These are phyloP conservation scores for Dreissena polymorpha DNA, from an alignment of 1,140 invertebrate genomes.

Conservation along the genomic window DNA sequence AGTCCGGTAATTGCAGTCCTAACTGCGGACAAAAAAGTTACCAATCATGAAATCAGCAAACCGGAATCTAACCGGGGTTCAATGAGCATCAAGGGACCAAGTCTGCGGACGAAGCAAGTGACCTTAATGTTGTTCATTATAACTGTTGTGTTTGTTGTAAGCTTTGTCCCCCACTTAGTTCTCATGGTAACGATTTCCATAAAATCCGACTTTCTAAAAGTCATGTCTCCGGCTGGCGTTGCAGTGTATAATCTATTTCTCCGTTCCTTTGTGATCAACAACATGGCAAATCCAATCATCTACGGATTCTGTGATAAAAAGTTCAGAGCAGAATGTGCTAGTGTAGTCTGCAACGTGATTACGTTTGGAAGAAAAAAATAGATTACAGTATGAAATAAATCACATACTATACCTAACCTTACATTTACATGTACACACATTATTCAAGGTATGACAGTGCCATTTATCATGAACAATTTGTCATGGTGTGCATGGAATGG, in stretches of 20 bases:
- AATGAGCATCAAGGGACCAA: constrained; percentile 11
- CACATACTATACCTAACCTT: too few species aligned
- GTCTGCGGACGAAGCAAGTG: constrained; percentile 29
- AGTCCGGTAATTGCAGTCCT: too few species aligned
- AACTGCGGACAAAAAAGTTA: too few species aligned
- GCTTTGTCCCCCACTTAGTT: constrained; percentile 62
- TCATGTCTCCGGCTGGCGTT: constrained; percentile 25
- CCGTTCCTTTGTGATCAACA: constrained; percentile 67
- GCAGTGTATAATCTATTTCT: constrained; percentile 54
- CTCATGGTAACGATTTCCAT: constrained; percentile 57
- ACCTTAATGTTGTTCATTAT: constrained; percentile 65
- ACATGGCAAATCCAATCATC: constrained; percentile 67
- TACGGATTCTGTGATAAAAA: constrained; percentile 64
- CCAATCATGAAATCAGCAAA: too few species aligned
- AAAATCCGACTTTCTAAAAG: constrained; percentile 50
- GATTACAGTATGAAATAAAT: too few species aligned
- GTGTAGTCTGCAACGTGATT: too few species aligned
- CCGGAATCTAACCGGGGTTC: too few species aligned
- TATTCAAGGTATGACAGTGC: too few species aligned
- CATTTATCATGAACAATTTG: too few species aligned
- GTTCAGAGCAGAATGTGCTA: constrained; percentile 61
- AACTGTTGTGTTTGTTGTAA: constrained; percentile 61
- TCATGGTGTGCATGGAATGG: too few species aligned
- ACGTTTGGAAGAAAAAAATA: too few species aligned
- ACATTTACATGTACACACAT: too few species aligned